Conservation (phyloP, 1,140 invertebrate genomes). For the Dysdera silvatica region DNA sequence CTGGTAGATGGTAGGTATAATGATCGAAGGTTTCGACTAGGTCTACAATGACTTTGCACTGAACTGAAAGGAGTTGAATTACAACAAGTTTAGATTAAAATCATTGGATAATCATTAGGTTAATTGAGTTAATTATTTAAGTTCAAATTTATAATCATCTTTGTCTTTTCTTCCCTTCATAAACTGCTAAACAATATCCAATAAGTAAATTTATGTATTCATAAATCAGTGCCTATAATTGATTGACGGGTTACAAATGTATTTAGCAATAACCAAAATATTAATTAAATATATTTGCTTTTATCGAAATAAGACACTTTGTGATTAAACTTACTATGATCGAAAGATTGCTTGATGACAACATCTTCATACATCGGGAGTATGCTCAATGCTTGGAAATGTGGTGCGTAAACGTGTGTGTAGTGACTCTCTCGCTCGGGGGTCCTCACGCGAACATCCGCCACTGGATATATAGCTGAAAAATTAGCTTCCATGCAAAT, state of each 20-base stretch:
- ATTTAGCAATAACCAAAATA: no score
- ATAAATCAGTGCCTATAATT: no score
- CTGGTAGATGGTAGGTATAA: conserved; percentile 21
- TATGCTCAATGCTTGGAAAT: not conserved
- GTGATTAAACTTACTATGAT: conserved; percentile 8
- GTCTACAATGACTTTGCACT: conserved; percentile 20
- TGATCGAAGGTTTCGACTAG: conserved; percentile 25
- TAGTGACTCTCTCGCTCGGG: conserved; percentile 2
- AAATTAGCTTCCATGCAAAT: conserved; percentile 11
- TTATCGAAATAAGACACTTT: not conserved
- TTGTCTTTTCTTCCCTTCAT: no score
- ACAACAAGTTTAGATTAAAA: no score
- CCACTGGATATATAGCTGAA: not conserved
- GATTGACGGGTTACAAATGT: no score
- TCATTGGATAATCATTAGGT: no score
- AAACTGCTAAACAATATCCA: no score
- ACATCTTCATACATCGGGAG: conserved; percentile 12
- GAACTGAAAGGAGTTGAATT: not conserved
- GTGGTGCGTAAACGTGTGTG: conserved; percentile 6
- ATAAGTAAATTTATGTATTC: no score
- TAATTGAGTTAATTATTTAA: no score
- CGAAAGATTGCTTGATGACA: conserved; percentile 15
- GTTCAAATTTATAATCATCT: no score
- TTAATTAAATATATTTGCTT: no score
- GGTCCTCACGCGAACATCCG: conserved; percentile 9